These are phyloP conservation scores for Drosophila neoperkinsi DNA, from an alignment of 2,888 invertebrate species.

Conservation along the genomic window DNA sequence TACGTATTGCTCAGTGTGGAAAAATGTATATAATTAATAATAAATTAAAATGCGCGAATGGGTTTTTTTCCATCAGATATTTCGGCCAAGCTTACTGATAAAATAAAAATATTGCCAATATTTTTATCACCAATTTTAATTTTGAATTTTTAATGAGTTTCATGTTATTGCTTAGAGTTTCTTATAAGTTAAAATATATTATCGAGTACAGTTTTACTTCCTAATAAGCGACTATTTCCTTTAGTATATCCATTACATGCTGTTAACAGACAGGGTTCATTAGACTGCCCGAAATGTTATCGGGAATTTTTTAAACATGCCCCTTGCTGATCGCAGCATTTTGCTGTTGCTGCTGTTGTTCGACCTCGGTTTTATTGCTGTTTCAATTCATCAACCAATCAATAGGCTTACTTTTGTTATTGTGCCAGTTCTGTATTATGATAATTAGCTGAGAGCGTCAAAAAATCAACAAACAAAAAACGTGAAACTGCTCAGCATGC, in stretches of 20 bases:
- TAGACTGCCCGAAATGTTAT: constrained; percentile 48
- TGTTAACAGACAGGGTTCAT: constrained; percentile 49
- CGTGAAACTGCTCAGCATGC: constrained; percentile 65
- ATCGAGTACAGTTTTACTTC: background rate
- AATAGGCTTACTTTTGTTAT: constrained; percentile 28
- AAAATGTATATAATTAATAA: constrained; percentile 16
- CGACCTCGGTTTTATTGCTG: constrained; percentile 18
- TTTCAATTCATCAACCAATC: constrained; percentile 57
- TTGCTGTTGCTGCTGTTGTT: constrained; percentile 18
- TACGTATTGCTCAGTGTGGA: constrained; percentile 1
- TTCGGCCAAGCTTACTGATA: constrained; percentile 11
- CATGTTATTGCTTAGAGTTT: background rate
- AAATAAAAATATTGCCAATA: constrained; percentile 4
- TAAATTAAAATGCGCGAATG: background rate
- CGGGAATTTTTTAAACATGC: constrained; percentile 44
- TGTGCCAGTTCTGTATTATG: constrained; percentile 66
- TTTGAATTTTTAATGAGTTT: constrained; percentile 2
- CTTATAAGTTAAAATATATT: background rate
- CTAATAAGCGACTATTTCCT: constrained; percentile 1
- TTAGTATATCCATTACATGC: background rate
- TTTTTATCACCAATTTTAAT: background rate
- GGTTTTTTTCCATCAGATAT: constrained; percentile 1
- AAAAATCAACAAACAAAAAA: constrained; percentile 53
- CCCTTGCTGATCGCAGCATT: constrained; percentile 16
- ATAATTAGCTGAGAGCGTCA: constrained; percentile 61